phyloP scores from a whole-genome alignment of 2,113 vertebrate genomes.

The Misgurnus anguillicaudatus region DNA sequence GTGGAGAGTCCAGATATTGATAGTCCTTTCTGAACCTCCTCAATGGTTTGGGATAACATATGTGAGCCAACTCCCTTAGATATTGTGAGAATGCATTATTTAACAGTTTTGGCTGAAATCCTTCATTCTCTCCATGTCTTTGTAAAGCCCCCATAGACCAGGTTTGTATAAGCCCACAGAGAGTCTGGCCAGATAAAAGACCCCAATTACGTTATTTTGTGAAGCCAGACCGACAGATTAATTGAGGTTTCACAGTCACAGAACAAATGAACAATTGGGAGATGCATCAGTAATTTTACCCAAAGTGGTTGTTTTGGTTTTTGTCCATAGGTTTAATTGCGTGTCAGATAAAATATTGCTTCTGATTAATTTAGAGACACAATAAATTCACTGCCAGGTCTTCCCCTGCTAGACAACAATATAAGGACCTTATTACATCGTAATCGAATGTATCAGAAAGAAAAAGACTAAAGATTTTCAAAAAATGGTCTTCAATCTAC shows the following conservation, averaged over 20 bases:
- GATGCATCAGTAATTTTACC: constrained; percentile 17
- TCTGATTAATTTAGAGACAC: neutral
- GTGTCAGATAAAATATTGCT: neutral
- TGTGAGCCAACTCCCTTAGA: neutral
- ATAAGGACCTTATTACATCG: too few relatives aligned
- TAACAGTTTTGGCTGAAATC: constrained; percentile 9
- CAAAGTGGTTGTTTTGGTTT: constrained; percentile 28
- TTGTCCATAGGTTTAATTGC: constrained; percentile 27
- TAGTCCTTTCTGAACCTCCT: neutral
- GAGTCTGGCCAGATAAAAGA: constrained; percentile 12
- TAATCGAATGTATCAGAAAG: too few relatives aligned
- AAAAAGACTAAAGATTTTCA: too few relatives aligned
- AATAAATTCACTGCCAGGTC: neutral
- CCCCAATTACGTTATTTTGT: constrained; percentile 20
- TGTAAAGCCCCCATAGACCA: neutral
- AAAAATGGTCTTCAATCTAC: too few relatives aligned
- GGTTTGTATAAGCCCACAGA: neutral
- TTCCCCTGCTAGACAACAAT: too few relatives aligned
- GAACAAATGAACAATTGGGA: constrained; percentile 30
- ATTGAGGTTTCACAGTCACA: constrained; percentile 23
- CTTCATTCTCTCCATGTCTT: constrained; percentile 15
- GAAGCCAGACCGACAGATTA: constrained; percentile 30
- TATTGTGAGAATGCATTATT: neutral
- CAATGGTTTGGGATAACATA: neutral
- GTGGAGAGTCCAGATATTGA: neutral